A percentile compares a stretch with the other conserved stretches of the same genome.
Conservation (phyloP, 2,113 vertebrate species). For the Gambusia affinis region DNA sequence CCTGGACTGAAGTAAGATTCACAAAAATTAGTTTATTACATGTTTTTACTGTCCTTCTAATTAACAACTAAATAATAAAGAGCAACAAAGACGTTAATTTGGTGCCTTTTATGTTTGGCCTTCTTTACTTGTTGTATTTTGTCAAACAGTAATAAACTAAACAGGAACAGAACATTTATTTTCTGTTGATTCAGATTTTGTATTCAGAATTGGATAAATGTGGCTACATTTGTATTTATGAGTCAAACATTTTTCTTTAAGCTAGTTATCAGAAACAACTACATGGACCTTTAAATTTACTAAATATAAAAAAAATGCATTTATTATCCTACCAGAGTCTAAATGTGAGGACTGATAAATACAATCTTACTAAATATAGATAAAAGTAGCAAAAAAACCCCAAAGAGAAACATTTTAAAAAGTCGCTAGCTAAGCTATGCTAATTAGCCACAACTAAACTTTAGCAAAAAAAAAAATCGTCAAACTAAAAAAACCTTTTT, state of each 20-base stretch:
- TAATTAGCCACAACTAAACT: background rate
- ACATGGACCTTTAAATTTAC: background rate
- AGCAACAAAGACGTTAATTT: background rate
- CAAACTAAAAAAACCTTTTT: background rate
- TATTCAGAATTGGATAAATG: background rate
- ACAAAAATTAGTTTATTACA: background rate
- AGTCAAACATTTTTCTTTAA: background rate
- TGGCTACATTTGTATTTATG: too few species aligned
- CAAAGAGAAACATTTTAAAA: too few species aligned
- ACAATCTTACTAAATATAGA: background rate
- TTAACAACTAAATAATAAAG: background rate
- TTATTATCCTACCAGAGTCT: background rate
- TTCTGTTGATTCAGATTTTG: background rate
- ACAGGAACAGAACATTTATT: background rate
- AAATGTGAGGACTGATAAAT: background rate
- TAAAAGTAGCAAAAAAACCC: background rate
- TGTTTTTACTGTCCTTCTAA: background rate
- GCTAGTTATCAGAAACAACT: background rate
- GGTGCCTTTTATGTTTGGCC: background rate
- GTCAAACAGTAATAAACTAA: background rate
- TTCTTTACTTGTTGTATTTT: background rate
- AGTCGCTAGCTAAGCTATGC: background rate
- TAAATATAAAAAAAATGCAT: background rate
- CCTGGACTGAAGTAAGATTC: too few species aligned
- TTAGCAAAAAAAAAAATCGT: background rate